A percentile compares a stretch with the other conserved stretches of the same genome.
Conservation (phyloP, 2,888 invertebrate genomes). For the Pterostichus niger region DNA sequence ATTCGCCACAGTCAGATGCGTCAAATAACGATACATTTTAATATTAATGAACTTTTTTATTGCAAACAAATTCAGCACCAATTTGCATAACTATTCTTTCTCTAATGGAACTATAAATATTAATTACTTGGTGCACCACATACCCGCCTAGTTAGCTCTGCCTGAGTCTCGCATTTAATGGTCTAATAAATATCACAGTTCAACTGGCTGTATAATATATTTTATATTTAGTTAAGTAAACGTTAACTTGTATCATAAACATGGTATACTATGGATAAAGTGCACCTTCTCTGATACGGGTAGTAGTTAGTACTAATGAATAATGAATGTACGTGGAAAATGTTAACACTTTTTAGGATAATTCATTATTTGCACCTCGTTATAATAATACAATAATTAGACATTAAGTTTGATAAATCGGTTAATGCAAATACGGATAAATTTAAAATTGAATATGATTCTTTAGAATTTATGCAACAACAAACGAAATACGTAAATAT, state of each 20-base stretch:
- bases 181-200: slow-evolving; percentile 63
- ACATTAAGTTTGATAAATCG: no score
- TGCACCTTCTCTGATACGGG: slow-evolving; percentile 15
- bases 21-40: slow-evolving; percentile 51
- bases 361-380: neutral
- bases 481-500: no score
- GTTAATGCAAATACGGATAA: no score
- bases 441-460: no score
- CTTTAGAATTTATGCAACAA: no score
- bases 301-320: slow-evolving; percentile 23
- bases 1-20: slow-evolving; percentile 48
- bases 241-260: slow-evolving; percentile 33
- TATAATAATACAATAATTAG: neutral
- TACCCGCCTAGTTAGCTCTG: slow-evolving; percentile 36
- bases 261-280: slow-evolving; percentile 11
- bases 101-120: slow-evolving; percentile 61
- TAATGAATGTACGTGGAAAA: slow-evolving; percentile 4
- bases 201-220: slow-evolving; percentile 17
- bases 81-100: slow-evolving; percentile 57
- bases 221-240: slow-evolving; percentile 38
- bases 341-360: no score
- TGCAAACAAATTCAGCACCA: slow-evolving; percentile 54
- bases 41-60: slow-evolving; percentile 59
- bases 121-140: slow-evolving; percentile 56
- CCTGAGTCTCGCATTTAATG: slow-evolving; percentile 18